Evolutionary conservation across 2,888 invertebrate species (phyloP), one percentile per base, ranked within the genome.

Genomic region (Hypercompe scribonia): DNA sequence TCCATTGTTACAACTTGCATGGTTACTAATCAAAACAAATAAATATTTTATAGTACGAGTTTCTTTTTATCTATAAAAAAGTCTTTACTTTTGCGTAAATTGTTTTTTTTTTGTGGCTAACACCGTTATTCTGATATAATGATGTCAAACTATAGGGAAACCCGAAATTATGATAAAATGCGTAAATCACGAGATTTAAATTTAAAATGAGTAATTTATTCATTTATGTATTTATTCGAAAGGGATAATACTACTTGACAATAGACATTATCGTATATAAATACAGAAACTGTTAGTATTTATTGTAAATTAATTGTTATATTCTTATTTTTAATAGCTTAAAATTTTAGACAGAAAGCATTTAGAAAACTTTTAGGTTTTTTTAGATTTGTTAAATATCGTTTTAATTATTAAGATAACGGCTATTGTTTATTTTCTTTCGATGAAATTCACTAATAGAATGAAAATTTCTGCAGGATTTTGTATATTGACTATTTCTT

Each of bases 141-240:
- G n/a, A 61, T 50, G 46, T 68, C 63, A 33, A 28, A 61, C 21
- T n/a, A 21, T 34, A 65, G 63, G 69, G 42, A 72, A 68, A 68
- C 31, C 68, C 68, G 64, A 65, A 36, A 33, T 65, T 54, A 54
- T 11, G 65, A 73, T 46, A 61, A 58, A 66, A 66, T 34, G 50
- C 65, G 50, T 65, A 71, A 71, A 73, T 69, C 73, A 68, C 34
- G 7, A 36, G 42, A 58, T 69, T 61, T 58, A 31, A 54, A 72
- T 46, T 34, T 66, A 31, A 61, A 69, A 66, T 42, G 11, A 69
- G 66, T 67, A 69, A 78, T 71, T 83, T 78, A 81, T 76, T 76
- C 63, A 78, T 68, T 10, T 68, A 73, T 80, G 73, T 72, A 71
- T 74, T 63, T 72, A 78, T 78, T 78, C 73, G 68, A 65, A 70